A percentile compares a stretch with the other conserved stretches of the same genome.
phyloP scores from a whole-genome alignment of 1,140 invertebrate species.

The Bombus terrestris region DNA sequence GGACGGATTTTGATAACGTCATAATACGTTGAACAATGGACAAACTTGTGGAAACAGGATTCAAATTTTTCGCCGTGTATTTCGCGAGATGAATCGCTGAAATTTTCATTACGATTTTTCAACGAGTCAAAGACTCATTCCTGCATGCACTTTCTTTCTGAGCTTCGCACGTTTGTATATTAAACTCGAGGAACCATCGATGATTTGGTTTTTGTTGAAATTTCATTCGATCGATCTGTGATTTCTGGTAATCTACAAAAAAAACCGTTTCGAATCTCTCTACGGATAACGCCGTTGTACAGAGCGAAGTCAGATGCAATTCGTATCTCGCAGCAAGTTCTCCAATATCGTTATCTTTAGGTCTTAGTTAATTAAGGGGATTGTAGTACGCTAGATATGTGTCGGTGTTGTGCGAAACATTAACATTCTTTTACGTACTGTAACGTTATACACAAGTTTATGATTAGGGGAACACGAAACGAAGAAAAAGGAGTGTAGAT shows the following conservation, averaged over 20 bases:
- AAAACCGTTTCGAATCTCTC: background rate
- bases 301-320: background rate
- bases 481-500: background rate
- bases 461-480: background rate
- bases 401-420: background rate
- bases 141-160: no score
- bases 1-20: background rate
- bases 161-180: background rate
- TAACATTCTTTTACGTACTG: background rate
- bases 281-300: background rate
- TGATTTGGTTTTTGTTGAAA: background rate
- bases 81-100: no score
- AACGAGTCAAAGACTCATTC: no score
- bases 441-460: background rate
- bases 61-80: background rate
- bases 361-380: conserved; percentile 12
- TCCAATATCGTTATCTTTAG: background rate
- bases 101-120: no score
- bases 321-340: background rate
- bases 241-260: background rate
- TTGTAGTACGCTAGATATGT: background rate
- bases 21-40: background rate
- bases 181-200: background rate
- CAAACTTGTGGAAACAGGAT: background rate
- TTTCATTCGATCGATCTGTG: background rate